These are phyloP conservation scores for Arothron firmamentum DNA, from an alignment of 2,113 vertebrate genomes.

Conservation along the genomic window DNA sequence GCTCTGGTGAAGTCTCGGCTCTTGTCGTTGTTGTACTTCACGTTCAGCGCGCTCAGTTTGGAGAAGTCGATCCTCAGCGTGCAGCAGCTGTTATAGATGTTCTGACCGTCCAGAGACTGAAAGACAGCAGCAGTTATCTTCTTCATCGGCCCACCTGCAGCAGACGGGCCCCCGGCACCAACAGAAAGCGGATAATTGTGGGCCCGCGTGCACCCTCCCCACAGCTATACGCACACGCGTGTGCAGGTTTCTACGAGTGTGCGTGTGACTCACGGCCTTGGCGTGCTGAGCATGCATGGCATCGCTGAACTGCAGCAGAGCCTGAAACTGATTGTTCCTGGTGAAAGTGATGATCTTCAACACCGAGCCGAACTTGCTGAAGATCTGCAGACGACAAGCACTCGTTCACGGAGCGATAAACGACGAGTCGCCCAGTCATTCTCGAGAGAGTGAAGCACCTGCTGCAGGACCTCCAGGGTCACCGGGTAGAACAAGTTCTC, in stretches of 20 bases:
- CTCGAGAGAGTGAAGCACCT: conserved; percentile 9
- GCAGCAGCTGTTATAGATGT: conserved; percentile 64
- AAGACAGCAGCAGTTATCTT: neutral
- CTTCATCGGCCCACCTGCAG: too few species aligned
- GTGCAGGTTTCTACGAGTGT: neutral
- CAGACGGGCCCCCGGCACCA: too few species aligned
- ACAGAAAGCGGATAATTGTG: too few species aligned
- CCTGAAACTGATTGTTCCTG: conserved; percentile 63
- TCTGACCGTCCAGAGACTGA: conserved; percentile 59
- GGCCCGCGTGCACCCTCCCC: too few species aligned
- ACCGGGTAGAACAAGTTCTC: conserved; percentile 63
- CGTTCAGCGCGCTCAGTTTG: conserved; percentile 57
- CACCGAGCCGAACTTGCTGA: conserved; percentile 55
- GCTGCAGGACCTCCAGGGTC: conserved; percentile 58
- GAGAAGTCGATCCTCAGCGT: conserved; percentile 56
- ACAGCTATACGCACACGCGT: too few species aligned
- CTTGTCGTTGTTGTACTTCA: conserved; percentile 64
- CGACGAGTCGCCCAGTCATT: too few species aligned
- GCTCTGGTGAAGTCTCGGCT: conserved; percentile 59
- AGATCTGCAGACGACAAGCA: conserved; percentile 42
- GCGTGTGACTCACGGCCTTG: conserved; percentile 49
- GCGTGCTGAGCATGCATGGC: conserved; percentile 51
- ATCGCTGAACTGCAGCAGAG: conserved; percentile 58
- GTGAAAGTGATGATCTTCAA: conserved; percentile 62
- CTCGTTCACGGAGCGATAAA: neutral